A percentile compares a stretch with the other conserved stretches of the same genome.
Conservation (phyloP, 2,113 vertebrate genomes). For the Pionites leucogaster region DNA sequence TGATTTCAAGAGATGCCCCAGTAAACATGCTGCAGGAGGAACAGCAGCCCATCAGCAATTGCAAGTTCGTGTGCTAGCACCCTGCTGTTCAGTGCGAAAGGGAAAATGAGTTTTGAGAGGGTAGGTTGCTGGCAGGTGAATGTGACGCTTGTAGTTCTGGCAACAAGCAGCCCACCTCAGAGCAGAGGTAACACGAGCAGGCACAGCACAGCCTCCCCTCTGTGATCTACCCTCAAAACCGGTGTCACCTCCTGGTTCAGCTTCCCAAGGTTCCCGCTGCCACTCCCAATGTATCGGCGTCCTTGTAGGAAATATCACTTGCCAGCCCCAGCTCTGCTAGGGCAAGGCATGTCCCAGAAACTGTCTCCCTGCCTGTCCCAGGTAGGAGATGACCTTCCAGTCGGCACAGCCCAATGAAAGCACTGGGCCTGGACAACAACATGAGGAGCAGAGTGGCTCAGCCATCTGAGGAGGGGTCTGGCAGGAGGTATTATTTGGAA, state of each 20-base stretch:
- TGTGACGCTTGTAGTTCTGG: background rate
- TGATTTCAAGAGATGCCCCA: background rate
- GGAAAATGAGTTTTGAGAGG: background rate
- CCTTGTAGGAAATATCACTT: background rate
- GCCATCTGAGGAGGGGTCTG: fast-evolving
- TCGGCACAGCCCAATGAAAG: background rate
- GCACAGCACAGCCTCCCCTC: background rate
- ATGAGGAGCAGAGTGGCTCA: fast-evolving
- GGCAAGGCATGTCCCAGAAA: background rate
- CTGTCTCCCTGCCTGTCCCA: background rate
- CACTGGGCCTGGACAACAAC: fast-evolving
- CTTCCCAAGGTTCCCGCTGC: background rate
- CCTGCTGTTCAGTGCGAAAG: background rate
- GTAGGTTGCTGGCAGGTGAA: background rate
- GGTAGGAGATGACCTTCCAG: fast-evolving
- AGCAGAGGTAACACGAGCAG: background rate
- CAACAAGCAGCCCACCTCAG: background rate
- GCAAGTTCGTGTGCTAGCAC: background rate
- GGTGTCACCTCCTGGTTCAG: background rate
- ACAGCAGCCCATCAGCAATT: background rate
- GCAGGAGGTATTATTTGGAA: background rate
- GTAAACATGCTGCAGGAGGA: background rate
- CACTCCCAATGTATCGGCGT: fast-evolving
- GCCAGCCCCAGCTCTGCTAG: background rate
- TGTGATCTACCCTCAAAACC: background rate